Evolutionary conservation across 2,113 vertebrate species (phyloP), one percentile per base, ranked within the genome.

Genomic region (Zosterops japonicus): DNA sequence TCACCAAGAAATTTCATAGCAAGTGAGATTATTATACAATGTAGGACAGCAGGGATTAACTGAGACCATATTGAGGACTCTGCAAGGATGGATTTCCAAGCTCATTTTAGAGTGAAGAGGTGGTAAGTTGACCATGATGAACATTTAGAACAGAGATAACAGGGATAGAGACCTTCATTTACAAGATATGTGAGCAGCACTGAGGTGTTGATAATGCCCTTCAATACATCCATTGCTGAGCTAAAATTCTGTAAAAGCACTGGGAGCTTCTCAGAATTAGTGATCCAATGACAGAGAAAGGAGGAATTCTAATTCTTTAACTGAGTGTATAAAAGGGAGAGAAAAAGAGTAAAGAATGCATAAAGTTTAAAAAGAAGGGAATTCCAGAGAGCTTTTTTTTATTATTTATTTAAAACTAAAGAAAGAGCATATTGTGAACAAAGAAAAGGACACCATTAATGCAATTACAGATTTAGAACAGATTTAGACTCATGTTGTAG

Each of bases 401-500:
- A 44, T 39, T 39, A 39, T 39, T 39, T 39, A 52, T 64, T 88
- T 88, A 61, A 94, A 94, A 60, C 50, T 57, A 61, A 76, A 28
- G 33, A 86, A 91, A 85, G 41, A 80, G 9, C 49, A 60, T 89
- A 76, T 82, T 93, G 31, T 1, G n/a, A 90, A 93, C 75, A 90
- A 85, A 90, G 57, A 28, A 87, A 79, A 94, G 53, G 63, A 69
- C 68, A 77, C 67, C 47, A 94, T 94, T 93, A 96, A 88, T 70
- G 59, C 83, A 96, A 96, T 96, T 95, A 90, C 79, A 88, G 47
- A 71, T 90, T 72, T 57, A 80, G 67, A 65, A 90, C 79, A 88
- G 47, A 71, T 90, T 72, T 57, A 80, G 67, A 65, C 23, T 95
- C 27, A 80, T 0, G 0, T 35, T 85, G 36, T 41, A 76, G 83